Percentiles rank a stretch among this genome's conserved stretches.
Conservation (phyloP, 2,797 vertebrate genomes). For the Notolabrus celidotus region DNA sequence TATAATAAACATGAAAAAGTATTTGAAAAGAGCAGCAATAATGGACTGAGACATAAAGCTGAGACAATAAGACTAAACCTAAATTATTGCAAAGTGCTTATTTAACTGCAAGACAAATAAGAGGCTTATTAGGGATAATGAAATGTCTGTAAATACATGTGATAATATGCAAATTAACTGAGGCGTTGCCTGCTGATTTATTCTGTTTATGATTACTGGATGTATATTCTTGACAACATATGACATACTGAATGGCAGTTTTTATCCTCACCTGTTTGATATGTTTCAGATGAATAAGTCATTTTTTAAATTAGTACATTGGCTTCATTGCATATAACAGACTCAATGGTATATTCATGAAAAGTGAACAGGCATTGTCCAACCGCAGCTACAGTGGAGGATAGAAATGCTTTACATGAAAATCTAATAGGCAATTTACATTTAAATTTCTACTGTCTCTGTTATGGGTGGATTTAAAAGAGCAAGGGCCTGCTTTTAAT, state of each 20-base stretch:
- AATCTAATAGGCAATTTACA: constrained; percentile 87
- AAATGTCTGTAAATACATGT: constrained; percentile 20
- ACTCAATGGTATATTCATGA: constrained; percentile 70
- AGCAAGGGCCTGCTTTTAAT: constrained; percentile 79
- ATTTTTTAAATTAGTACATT: constrained; percentile 56
- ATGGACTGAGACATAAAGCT: not conserved
- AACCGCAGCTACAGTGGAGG: constrained; percentile 71
- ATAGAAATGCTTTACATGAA: constrained; percentile 80
- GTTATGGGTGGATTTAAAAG: constrained; percentile 82
- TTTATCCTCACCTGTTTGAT: constrained; percentile 37
- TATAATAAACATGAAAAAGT: constrained; percentile 1
- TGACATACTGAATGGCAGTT: not conserved
- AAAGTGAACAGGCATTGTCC: constrained; percentile 57
- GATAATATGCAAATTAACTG: constrained; percentile 29
- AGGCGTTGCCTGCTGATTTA: not conserved
- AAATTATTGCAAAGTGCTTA: not conserved
- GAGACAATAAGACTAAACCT: not conserved
- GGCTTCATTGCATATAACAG: constrained; percentile 60
- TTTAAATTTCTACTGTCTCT: constrained; percentile 84
- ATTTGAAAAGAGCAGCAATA: not conserved
- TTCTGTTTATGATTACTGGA: constrained; percentile 1
- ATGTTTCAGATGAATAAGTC: constrained; percentile 42
- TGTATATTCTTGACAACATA: not conserved
- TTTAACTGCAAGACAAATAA: constrained; percentile 17
- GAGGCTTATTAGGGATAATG: constrained; percentile 21